Base-by-base conservation (phyloP, 2,113 vertebrate species). In the Entomyzon cyanotis region DNA sequence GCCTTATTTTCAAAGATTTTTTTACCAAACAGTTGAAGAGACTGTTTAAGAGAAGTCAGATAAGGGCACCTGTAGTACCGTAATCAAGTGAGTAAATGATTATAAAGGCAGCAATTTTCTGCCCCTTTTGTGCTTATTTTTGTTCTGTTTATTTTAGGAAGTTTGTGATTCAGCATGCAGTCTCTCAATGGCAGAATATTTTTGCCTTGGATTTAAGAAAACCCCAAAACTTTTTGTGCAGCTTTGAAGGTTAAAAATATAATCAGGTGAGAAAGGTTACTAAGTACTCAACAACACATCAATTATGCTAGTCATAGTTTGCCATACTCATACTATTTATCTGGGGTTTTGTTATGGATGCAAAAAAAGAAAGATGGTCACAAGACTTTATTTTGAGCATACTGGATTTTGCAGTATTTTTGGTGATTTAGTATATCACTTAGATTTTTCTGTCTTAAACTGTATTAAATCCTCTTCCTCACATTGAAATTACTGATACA, bases 81-180 rank as follows among this genome's bases (percentile, higher is more conserved):
- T 62, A 44, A 56, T 74, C 31, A 68, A 69, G 30, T n/a, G 22
- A 74, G 15, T 39, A 87, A 93, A 65, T 56, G 7, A 68, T 74
- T 62, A 52, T 52, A 37, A 70, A 69, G 27, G 56, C 41, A 77
- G 46, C 31, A 77, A 33, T 56, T 93, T 90, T 94, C 21, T 84
- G 56, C 31, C 16, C 16, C 15, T 77, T 94, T 77, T 82, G 55
- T 82, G 64, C 41, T 78, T 93, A 70, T 70, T 82, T 89, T 89
- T 81, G 44, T 75, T 69, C 35, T 81, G 8, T 74, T 77, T 87
- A 90, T 91, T 96, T 94, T 84, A 55, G 78, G 70, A 87, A 67
- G 56, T 84, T 78, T 74, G 49, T 91, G 77, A 95, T 87, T 91
- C 65, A 94, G 52, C 27, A 4, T 62, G 27, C 39, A 47, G 31